Conservation (phyloP, 1,140 invertebrate genomes). For the Drosophila sucinea region DNA sequence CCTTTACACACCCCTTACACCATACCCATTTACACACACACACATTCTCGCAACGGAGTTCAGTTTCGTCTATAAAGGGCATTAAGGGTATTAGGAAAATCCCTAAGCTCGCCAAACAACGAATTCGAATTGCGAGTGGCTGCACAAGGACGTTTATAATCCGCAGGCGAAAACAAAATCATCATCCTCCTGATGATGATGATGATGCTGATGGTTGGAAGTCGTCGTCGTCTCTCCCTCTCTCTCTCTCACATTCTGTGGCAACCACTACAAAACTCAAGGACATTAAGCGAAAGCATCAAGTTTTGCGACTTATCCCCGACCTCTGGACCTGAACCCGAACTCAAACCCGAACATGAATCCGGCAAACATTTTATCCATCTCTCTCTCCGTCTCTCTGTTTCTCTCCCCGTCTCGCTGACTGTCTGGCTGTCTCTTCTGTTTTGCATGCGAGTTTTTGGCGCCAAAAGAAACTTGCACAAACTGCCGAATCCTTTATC, state of each 20-base stretch:
- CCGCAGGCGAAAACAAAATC: slow-evolving; percentile 66
- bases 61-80: slow-evolving; percentile 26
- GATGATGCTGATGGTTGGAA: slow-evolving; percentile 7
- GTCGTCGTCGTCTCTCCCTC: too few relatives aligned
- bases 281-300: slow-evolving; percentile 72
- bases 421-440: slow-evolving; percentile 30
- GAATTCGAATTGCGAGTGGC: slow-evolving; percentile 46
- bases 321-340: slow-evolving; percentile 65
- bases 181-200: slow-evolving; percentile 41
- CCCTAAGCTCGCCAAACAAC: slow-evolving; percentile 35
- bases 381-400: background rate
- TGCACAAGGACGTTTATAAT: slow-evolving; percentile 55
- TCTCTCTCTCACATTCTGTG: too few relatives aligned
- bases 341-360: slow-evolving; percentile 30
- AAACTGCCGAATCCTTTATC: slow-evolving; percentile 80
- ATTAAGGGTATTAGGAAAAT: slow-evolving; percentile 56
- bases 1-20: background rate
- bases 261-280: slow-evolving; percentile 55
- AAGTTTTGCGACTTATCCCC: slow-evolving; percentile 77
- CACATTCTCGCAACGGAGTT: background rate
- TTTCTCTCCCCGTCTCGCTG: background rate
- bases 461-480: slow-evolving; percentile 66
- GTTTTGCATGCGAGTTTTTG: slow-evolving; percentile 80
- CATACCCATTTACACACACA: background rate
- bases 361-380: slow-evolving; percentile 37